Evolutionary conservation across 2,888 invertebrate genomes (phyloP).

Genomic region (Trachelus troglodyta): DNA sequence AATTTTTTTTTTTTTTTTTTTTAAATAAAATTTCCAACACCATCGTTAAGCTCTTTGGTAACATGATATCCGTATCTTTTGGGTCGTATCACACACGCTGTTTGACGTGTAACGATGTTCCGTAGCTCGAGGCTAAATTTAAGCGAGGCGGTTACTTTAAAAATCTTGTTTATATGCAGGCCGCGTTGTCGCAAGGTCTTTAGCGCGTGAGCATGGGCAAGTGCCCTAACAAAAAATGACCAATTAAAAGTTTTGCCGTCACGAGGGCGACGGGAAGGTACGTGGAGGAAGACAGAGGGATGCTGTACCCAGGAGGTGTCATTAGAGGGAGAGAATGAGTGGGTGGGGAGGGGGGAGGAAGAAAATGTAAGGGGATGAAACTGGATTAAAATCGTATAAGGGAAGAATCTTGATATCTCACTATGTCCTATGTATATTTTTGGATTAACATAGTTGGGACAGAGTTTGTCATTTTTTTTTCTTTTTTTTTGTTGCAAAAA

Average conservation of each 20-base stretch:
- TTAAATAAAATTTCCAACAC: too few relatives aligned
- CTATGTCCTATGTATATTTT: too few relatives aligned
- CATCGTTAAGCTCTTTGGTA: too few relatives aligned
- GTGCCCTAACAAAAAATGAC: constrained; percentile 15
- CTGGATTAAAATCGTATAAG: neutral
- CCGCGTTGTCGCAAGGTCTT: constrained; percentile 18
- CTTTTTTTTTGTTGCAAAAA: too few relatives aligned
- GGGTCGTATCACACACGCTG: too few relatives aligned
- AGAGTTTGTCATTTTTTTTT: too few relatives aligned
- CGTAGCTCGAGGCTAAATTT: too few relatives aligned
- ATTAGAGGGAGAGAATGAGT: neutral
- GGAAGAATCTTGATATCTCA: neutral
- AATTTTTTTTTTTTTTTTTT: too few relatives aligned
- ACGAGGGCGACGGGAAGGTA: neutral
- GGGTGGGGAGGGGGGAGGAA: neutral
- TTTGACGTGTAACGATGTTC: too few relatives aligned
- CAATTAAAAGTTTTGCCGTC: constrained; percentile 20
- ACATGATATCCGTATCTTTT: too few relatives aligned
- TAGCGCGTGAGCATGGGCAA: constrained; percentile 18
- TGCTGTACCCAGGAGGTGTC: neutral
- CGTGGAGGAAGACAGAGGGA: neutral
- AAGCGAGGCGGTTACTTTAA: constrained; percentile 7
- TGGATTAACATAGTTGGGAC: too few relatives aligned
- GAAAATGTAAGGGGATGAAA: neutral
- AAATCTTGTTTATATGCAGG: constrained; percentile 20